A percentile compares a stretch with the other conserved stretches of the same genome.
phyloP scores from a whole-genome alignment of 2,113 vertebrate species.

The Hypanus sabinus region DNA sequence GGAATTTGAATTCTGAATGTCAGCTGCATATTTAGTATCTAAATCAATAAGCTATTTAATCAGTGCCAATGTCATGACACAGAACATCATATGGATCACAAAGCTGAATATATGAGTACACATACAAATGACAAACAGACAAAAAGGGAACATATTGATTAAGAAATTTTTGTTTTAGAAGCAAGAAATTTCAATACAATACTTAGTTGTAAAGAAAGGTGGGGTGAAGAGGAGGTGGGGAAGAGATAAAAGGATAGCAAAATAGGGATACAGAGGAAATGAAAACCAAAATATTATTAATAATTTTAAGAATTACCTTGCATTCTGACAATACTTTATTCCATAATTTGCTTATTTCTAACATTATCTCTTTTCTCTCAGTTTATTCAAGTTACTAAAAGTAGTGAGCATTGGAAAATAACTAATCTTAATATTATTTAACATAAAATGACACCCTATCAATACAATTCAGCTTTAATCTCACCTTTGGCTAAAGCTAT shows the following conservation, averaged over 20 bases:
- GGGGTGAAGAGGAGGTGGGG: background rate
- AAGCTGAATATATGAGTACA: background rate
- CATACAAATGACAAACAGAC: background rate
- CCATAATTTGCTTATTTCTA: background rate
- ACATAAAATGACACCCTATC: background rate
- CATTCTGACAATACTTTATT: slow-evolving; percentile 24
- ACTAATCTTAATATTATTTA: background rate
- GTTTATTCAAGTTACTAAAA: background rate
- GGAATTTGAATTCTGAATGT: background rate
- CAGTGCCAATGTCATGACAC: background rate
- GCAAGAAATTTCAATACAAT: background rate
- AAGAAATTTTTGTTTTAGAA: background rate
- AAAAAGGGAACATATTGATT: background rate
- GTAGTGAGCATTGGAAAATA: background rate
- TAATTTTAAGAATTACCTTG: background rate
- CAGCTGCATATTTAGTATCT: background rate
- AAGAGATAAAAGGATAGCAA: background rate
- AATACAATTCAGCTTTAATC: background rate
- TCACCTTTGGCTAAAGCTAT: background rate
- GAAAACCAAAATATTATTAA: slow-evolving; percentile 13
- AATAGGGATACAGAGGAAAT: no score
- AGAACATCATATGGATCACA: background rate
- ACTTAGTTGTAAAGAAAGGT: background rate
- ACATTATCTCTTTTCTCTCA: background rate
- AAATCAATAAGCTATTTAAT: background rate